Base-by-base conservation (phyloP, 64 coral and sea anemone species). In the Astreopora myriophthalma region DNA sequence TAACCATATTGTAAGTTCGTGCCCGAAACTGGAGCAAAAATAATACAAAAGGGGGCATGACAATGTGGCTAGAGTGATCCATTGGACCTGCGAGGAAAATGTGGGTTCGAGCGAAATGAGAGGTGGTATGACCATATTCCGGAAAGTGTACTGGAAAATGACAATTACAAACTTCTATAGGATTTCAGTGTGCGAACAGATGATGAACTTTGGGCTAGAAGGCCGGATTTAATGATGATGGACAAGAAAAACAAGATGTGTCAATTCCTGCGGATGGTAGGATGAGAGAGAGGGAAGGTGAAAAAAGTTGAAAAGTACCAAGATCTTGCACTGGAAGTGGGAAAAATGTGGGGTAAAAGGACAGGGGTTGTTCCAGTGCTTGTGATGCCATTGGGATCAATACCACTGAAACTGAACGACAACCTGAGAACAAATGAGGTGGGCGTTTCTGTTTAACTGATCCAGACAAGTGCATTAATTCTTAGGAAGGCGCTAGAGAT, bases 31-130 rank as follows among this genome's bases (percentile, higher is more conserved):
- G 69, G 86, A 42, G 1, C 42, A 84, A 19, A 92, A 38, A 74
- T 67, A 92, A 51, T 85, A 85, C 20, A 84, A 74, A 25, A 31
- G 36, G 6, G 34, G 79, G n/a, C 90, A 92, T 64, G 68, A 92
- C 51, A 84, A 83, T 11, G 76, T 83, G 26, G 76, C 76, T 1
- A 83, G 42, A 51, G 69, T 39, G 10, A 33, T 91, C 6, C 38
- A 91, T 19, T 91, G 76, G 60, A 67, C 8, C 26, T 91, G 25
- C 28, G 26, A 27, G 34, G 80, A 22, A 70, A 91, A 3, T 84
- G 81, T 32, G 77, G 64, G 6, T 48, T 83, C 11, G 89, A 82
- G 17, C 25, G 14, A 32, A 52, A 13, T 0, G 38, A 71, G 0
- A 91, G 23, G 19, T 72, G 76, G 76, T 91, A 81, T 44, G 42